A percentile compares a stretch with the other conserved stretches of the same genome.
Evolutionary conservation across 2,113 vertebrate genomes (phyloP).

Genomic region (Corythaixoides concolor): DNA sequence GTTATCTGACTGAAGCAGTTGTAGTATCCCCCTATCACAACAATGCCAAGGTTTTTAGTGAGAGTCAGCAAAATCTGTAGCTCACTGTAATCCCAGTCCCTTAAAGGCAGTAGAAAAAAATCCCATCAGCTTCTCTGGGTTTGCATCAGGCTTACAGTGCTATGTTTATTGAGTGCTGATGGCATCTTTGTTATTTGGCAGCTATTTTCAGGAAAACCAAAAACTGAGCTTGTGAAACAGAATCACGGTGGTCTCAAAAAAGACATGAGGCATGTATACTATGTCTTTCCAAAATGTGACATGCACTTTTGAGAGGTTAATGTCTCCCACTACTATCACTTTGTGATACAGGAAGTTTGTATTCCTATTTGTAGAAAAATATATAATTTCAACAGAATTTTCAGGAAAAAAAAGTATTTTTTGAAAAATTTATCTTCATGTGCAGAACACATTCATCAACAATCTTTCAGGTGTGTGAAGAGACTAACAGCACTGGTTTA

Average conservation of each 20-base stretch:
- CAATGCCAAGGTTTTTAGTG: not conserved
- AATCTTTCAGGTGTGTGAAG: not conserved
- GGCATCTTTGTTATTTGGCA: not conserved
- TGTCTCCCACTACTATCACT: not conserved
- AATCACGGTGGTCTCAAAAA: not conserved
- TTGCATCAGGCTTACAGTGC: not conserved
- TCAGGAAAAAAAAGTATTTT: not conserved
- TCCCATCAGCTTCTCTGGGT: not conserved
- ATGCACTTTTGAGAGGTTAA: not conserved
- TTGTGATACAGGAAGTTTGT: not conserved
- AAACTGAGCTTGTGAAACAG: not conserved
- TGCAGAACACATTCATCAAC: not conserved
- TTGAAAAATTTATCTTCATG: not conserved
- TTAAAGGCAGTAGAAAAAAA: not conserved
- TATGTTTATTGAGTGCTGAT: not conserved
- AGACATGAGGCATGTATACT: not conserved
- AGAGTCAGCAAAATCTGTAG: not conserved
- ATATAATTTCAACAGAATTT: not conserved
- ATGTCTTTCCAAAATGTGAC: not conserved
- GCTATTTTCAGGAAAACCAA: not conserved
- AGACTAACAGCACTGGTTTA: not conserved
- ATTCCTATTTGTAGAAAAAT: not conserved
- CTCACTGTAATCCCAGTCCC: not conserved
- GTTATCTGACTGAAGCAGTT: not conserved
- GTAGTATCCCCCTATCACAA: not conserved